Conservation (phyloP, 2,888 invertebrate species). For the Eupithecia pulchellata region DNA sequence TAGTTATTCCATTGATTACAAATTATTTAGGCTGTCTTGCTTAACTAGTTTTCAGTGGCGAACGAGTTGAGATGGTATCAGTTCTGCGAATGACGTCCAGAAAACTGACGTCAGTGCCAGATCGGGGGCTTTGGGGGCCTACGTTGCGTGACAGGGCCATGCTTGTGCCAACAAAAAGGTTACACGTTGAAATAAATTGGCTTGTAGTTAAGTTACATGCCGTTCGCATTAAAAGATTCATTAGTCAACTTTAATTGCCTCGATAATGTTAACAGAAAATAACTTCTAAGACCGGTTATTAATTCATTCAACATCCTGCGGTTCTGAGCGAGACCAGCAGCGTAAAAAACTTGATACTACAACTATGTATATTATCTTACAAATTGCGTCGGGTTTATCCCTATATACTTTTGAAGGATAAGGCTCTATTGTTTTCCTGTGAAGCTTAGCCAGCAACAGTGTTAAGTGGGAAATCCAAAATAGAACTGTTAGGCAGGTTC, state of each 20-base stretch:
- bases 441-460: background rate
- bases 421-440: background rate
- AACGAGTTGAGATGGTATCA: conserved; percentile 34
- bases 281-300: conserved; percentile 33
- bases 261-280: conserved; percentile 34
- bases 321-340: background rate
- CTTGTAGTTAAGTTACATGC: conserved; percentile 12
- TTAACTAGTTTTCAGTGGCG: conserved; percentile 22
- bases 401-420: background rate
- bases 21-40: background rate
- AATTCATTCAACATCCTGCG: conserved; percentile 39
- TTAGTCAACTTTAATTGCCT: conserved; percentile 27
- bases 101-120: conserved; percentile 51
- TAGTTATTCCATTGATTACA: background rate
- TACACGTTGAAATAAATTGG: conserved; percentile 27
- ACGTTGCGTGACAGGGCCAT: conserved; percentile 51
- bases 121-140: conserved; percentile 40
- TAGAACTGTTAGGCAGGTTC: conserved; percentile 5
- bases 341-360: conserved; percentile 12
- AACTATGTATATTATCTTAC: conserved; percentile 2
- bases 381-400: background rate
- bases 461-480: background rate
- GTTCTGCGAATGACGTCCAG: conserved; percentile 44
- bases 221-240: conserved; percentile 28
- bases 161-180: conserved; percentile 32